phyloP scores from a whole-genome alignment of 2,888 invertebrate species.

The Steinernema carpocapsae region DNA sequence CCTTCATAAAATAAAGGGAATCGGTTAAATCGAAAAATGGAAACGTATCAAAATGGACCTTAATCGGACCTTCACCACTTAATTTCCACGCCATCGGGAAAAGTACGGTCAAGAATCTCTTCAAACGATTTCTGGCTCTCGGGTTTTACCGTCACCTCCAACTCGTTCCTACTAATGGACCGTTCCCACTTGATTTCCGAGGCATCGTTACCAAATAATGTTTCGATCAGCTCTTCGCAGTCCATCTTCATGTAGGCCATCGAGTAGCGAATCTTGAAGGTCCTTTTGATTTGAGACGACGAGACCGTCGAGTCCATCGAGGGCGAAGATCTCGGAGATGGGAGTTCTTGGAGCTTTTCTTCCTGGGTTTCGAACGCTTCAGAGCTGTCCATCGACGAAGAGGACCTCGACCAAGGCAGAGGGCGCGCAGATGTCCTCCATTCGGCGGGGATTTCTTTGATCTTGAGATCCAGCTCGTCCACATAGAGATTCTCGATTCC shows the following conservation, averaged over 20 bases:
- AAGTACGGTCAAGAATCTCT: neutral
- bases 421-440: neutral
- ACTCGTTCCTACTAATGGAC: too few species aligned
- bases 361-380: neutral
- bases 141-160: neutral
- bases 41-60: too few species aligned
- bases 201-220: neutral
- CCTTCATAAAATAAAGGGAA: too few species aligned
- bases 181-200: neutral
- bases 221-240: neutral
- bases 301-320: too few species aligned
- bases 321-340: too few species aligned
- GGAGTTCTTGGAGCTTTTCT: neutral
- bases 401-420: neutral
- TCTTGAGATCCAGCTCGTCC: constrained; percentile 5
- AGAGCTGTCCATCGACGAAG: neutral
- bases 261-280: neutral
- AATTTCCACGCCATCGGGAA: neutral
- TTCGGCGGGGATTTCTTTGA: neutral
- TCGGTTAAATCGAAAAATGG: too few species aligned
- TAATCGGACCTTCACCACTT: constrained; percentile 25
- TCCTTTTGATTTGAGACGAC: neutral
- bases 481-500: constrained; percentile 12
- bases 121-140: neutral
- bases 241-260: neutral